Base-by-base conservation (phyloP, 2,888 invertebrate genomes). In the Cartodere bifasciata region DNA sequence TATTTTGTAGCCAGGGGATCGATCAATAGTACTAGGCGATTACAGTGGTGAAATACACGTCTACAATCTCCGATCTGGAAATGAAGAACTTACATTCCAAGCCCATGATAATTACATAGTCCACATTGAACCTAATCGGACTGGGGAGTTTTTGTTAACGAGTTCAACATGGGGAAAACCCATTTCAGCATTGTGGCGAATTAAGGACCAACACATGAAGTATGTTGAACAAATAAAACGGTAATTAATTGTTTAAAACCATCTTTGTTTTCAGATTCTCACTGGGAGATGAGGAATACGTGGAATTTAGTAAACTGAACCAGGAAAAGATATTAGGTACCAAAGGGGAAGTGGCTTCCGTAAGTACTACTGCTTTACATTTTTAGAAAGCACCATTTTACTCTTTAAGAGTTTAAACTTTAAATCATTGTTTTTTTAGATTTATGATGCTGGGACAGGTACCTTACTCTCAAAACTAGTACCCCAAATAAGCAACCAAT, bases 271-370 rank as follows among this genome's bases (percentile, higher is more conserved):
- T 20, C n/a, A 20, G 20, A 20, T 7, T 20, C 20, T 7, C 20
- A 20, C 6, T 35, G 13, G 31, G 23, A 11, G 78, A 81, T 41
- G 90, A 94, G 43, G 84, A 86, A 45, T 84, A 91, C 55, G 82
- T 87, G 16, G 92, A 94, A 55, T 94, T 94, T 59, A 85, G 85
- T 43, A 90, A 91, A 58, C 61, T 77, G 41, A 61, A 70, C 0
- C 86, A 91, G 57, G 90, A 92, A 48, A 71, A 80, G 39, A 74
- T 94, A 32, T 74, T 97, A 29, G 94, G 91, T 36, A 95, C 95
- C 0, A 82, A 81, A 55, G 75, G 74, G 12, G 84, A 84, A 55
- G 72, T 70, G 13, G 88, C 88, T 1, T 78, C 76, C 35, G 79
- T 80, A 56, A 62, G 63, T 59, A 25, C n/a, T n/a, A n/a, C n/a